Percentiles rank a stretch among this genome's conserved stretches.
Conservation (phyloP, 2,888 invertebrate genomes). For the Plagodis pulveraria region DNA sequence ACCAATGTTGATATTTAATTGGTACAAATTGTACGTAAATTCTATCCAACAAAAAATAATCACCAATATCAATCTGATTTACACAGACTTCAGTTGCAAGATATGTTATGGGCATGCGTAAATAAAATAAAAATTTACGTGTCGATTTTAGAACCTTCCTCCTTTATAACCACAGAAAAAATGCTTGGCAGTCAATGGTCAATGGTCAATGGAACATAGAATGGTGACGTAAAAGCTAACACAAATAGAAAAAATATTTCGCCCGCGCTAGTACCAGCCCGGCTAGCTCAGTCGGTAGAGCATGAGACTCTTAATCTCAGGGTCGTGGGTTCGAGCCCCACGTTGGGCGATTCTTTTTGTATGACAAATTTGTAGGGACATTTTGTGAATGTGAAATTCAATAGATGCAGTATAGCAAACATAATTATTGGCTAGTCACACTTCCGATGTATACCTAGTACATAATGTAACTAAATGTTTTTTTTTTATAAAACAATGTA, state of each 20-base stretch:
- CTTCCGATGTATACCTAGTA: too few species aligned
- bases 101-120: not conserved
- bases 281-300: conserved; percentile 82
- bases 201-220: not conserved
- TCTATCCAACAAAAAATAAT: not conserved
- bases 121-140: too few species aligned
- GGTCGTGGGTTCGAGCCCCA: conserved; percentile 86
- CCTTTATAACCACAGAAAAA: not conserved
- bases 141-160: too few species aligned
- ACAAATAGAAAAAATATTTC: conserved; percentile 19
- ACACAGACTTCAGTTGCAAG: not conserved
- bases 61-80: not conserved
- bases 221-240: not conserved
- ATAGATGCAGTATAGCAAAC: too few species aligned
- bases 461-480: too few species aligned
- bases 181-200: not conserved
- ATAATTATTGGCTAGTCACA: too few species aligned
- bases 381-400: too few species aligned
- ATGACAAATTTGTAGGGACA: too few species aligned
- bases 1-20: too few species aligned
- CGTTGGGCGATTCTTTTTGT: conserved; percentile 76
- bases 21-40: too few species aligned
- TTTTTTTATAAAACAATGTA: too few species aligned
- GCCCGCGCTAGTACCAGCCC: conserved; percentile 44
- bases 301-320: conserved; percentile 86